phyloP scores from a whole-genome alignment of 2,888 invertebrate species.

The Malthinus seriepunctatus region DNA sequence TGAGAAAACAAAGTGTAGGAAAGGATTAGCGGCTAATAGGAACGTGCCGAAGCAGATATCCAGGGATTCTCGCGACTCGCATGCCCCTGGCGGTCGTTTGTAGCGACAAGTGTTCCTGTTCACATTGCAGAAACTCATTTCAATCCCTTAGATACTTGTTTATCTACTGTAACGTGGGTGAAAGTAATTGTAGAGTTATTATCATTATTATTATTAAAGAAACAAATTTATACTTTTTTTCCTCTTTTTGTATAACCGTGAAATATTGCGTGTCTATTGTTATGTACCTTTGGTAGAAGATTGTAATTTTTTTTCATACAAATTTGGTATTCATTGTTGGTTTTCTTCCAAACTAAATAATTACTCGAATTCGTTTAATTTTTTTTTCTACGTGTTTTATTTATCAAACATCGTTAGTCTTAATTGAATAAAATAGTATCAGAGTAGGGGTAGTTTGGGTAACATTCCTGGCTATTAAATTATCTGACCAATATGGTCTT shows the following conservation, averaged over 20 bases:
- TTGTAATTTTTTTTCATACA: slow-evolving; percentile 4
- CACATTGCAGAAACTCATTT: slow-evolving; percentile 30
- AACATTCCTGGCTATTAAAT: slow-evolving; percentile 20
- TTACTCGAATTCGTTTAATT: neutral
- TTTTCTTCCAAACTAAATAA: neutral
- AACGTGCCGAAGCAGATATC: slow-evolving; percentile 52
- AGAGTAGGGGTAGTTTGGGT: neutral
- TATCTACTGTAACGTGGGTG: slow-evolving; percentile 28
- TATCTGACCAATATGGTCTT: slow-evolving; percentile 26
- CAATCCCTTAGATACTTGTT: slow-evolving; percentile 33
- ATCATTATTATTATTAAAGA: neutral
- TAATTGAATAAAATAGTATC: slow-evolving; percentile 2
- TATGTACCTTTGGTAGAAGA: neutral
- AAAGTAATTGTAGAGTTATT: slow-evolving; percentile 22
- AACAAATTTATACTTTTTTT: slow-evolving; percentile 10
- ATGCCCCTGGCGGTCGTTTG: slow-evolving; percentile 45
- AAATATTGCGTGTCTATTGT: slow-evolving; percentile 8
- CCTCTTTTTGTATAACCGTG: slow-evolving; percentile 9
- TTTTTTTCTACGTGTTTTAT: neutral
- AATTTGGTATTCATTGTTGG: neutral
- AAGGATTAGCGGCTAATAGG: slow-evolving; percentile 51
- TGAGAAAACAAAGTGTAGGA: slow-evolving; percentile 37
- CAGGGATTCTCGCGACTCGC: slow-evolving; percentile 47
- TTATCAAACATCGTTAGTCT: neutral
- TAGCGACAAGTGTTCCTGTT: slow-evolving; percentile 46